Percentiles rank a stretch among this genome's conserved stretches.
These are phyloP conservation scores for Pterocles burchelli DNA, from an alignment of 2,113 vertebrate genomes.

Conservation along the genomic window DNA sequence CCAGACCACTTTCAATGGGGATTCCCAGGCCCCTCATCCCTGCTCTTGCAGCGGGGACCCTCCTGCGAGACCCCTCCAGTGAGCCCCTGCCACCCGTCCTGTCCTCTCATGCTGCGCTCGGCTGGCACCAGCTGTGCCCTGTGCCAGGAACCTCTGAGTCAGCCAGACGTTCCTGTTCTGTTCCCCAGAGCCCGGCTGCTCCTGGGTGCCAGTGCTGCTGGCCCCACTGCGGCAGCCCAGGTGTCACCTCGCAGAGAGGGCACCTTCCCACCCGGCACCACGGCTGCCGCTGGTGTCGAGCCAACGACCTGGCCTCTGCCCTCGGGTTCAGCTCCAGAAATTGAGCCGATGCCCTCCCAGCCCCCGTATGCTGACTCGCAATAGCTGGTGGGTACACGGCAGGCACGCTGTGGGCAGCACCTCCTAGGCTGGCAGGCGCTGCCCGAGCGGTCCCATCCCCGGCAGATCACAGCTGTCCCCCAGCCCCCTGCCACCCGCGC, in stretches of 20 bases:
- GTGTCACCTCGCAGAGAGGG: accelerated
- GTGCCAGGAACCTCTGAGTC: conserved; percentile 49
- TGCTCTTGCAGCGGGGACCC: no score
- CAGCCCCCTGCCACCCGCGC: background rate
- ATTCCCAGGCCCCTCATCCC: background rate
- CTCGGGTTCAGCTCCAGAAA: background rate
- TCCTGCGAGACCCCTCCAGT: background rate
- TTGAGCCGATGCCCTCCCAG: background rate
- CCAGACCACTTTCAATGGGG: accelerated
- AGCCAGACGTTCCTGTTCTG: background rate
- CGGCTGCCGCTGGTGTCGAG: accelerated
- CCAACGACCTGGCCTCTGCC: no score
- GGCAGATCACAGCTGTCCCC: background rate
- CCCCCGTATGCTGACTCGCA: background rate
- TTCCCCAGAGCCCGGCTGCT: background rate
- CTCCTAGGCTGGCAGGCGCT: background rate
- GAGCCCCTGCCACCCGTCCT: background rate
- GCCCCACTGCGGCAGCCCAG: background rate
- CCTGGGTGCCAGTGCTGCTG: background rate
- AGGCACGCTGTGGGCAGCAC: background rate
- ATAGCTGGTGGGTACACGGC: background rate
- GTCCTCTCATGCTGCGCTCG: background rate
- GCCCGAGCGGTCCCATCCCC: accelerated
- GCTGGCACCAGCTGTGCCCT: background rate
- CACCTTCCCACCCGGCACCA: background rate